phyloP scores from a whole-genome alignment of 2,797 vertebrate genomes.

The Danio choprae region DNA sequence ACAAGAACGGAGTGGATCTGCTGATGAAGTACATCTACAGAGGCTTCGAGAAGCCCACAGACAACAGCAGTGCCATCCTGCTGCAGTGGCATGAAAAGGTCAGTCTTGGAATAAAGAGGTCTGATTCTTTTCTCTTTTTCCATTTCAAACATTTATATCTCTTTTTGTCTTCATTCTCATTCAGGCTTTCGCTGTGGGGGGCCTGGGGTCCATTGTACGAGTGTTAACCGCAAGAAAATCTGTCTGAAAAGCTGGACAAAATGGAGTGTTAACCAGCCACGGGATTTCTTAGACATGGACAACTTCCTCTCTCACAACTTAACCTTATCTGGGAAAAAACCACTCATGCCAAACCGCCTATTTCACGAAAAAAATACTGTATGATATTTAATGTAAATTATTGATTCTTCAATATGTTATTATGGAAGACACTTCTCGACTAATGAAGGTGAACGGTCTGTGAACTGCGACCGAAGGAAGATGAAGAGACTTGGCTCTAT shows the following conservation, averaged over 20 bases:
- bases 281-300: conserved; percentile 31
- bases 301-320: conserved; percentile 10
- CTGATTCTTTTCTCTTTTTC: conserved; percentile 28
- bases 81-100: conserved; percentile 96
- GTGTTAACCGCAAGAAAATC: conserved; percentile 94
- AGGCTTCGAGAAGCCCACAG: conserved; percentile 92
- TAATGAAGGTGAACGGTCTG: background rate
- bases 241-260: conserved; percentile 75
- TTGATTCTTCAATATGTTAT: conserved; percentile 34
- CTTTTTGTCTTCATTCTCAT: conserved; percentile 8
- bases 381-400: conserved; percentile 55
- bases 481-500: conserved; percentile 4
- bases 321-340: background rate
- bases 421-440: background rate
- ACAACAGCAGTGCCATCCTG: conserved; percentile 93
- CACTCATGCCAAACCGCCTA: background rate
- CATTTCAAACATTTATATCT: background rate
- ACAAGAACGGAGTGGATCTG: conserved; percentile 87
- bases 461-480: background rate
- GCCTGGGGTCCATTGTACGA: conserved; percentile 91
- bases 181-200: conserved; percentile 89
- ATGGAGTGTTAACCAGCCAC: background rate
- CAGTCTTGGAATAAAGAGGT: background rate
- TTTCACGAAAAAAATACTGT: conserved; percentile 28
- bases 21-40: conserved; percentile 97